phyloP scores from a whole-genome alignment of 1,140 invertebrate species.

The Drosophila sp. region DNA sequence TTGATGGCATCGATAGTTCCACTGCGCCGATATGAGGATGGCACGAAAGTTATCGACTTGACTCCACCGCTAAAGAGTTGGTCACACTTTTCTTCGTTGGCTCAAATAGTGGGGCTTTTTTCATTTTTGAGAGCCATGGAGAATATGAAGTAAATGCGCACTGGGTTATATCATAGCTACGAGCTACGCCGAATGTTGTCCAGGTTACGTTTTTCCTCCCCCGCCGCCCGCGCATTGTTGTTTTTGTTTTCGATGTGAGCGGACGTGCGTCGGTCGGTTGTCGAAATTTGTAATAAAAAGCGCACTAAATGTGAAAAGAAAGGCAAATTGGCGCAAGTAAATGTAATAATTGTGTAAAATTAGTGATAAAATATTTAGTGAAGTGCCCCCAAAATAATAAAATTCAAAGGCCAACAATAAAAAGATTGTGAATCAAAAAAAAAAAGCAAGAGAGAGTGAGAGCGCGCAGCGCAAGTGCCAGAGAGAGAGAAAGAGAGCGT shows the following conservation, averaged over 20 bases:
- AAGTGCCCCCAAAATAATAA: neutral
- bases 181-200: too few species aligned
- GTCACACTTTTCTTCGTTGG: too few species aligned
- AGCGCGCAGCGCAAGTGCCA: slow-evolving; percentile 8
- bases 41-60: too few species aligned
- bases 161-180: too few species aligned
- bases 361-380: neutral
- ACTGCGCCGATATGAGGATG: too few species aligned
- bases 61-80: too few species aligned
- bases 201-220: too few species aligned
- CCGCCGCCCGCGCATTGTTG: neutral
- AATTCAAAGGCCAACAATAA: neutral
- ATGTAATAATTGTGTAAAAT: neutral
- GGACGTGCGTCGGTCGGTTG: neutral
- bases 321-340: neutral
- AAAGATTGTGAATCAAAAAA: neutral
- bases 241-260: neutral
- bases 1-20: too few species aligned
- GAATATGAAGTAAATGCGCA: too few species aligned
- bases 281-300: neutral
- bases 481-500: slow-evolving; percentile 23
- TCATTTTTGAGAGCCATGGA: too few species aligned
- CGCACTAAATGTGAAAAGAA: neutral
- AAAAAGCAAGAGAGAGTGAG: slow-evolving; percentile 6
- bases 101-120: too few species aligned